A percentile compares a stretch with the other conserved stretches of the same genome.
These are phyloP conservation scores for Mesodorylaimus sp. DNA, from an alignment of 2,888 invertebrate genomes.

Conservation along the genomic window DNA sequence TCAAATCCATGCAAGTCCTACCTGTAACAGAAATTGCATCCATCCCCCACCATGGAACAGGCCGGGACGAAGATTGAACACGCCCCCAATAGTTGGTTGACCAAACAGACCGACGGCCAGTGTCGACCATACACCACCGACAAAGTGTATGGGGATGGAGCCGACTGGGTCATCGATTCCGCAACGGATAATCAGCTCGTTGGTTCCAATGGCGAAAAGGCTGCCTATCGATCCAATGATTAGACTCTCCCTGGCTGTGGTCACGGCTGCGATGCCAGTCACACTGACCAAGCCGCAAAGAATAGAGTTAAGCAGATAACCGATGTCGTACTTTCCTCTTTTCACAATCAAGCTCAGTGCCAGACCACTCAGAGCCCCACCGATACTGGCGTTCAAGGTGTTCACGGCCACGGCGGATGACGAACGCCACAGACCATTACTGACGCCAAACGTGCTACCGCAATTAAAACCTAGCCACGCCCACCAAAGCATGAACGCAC, in stretches of 20 bases:
- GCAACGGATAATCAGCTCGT: constrained; percentile 48
- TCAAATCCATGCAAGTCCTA: too few relatives aligned
- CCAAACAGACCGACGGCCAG: constrained; percentile 3
- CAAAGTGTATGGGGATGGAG: constrained; percentile 60
- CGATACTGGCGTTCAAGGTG: constrained; percentile 75
- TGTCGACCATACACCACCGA: background rate
- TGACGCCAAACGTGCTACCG: constrained; percentile 49
- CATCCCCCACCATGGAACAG: background rate
- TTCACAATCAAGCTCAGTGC: too few relatives aligned
- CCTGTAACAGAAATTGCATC: too few relatives aligned
- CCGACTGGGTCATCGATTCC: constrained; percentile 77
- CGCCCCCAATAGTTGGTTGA: background rate
- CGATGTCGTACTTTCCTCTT: too few relatives aligned
- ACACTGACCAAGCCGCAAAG: too few relatives aligned
- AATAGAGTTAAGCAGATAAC: too few relatives aligned
- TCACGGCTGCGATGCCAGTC: too few relatives aligned
- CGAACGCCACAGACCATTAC: constrained; percentile 71
- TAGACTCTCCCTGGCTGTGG: too few relatives aligned
- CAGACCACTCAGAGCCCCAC: constrained; percentile 64
- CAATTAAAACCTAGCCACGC: constrained; percentile 90
- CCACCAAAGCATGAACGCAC: constrained; percentile 84
- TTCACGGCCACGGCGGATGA: constrained; percentile 59
- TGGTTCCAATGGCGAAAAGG: background rate
- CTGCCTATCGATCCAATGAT: constrained; percentile 62
- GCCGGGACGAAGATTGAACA: background rate